phyloP scores from a whole-genome alignment of 92 coral and sea anemone genomes.

The Parazoanthus atlanticus region DNA sequence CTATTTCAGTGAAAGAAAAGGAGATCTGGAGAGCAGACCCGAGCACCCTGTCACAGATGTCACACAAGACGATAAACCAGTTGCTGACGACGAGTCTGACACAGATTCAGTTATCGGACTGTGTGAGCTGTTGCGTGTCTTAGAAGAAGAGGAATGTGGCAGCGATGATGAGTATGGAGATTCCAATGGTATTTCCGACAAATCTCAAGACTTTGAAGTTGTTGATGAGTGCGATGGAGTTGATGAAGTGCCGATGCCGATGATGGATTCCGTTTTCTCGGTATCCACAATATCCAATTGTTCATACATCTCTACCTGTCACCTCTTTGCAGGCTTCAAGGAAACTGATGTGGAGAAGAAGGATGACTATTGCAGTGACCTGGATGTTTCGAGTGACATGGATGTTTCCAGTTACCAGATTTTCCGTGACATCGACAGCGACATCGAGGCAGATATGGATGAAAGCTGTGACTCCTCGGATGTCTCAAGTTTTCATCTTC shows the following conservation, averaged over 20 bases:
- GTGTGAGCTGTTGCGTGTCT: not conserved
- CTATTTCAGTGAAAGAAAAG: conserved; percentile 50
- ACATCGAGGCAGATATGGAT: conserved; percentile 53
- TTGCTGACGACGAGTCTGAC: not conserved
- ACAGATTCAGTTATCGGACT: conserved; percentile 30
- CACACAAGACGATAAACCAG: not conserved
- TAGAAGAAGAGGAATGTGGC: not conserved
- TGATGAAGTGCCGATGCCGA: not conserved
- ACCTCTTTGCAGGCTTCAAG: conserved; percentile 21
- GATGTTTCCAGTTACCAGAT: not conserved
- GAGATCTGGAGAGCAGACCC: not conserved
- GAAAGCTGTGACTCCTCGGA: conserved; percentile 25
- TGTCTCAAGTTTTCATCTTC: conserved; percentile 13
- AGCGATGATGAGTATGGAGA: not conserved
- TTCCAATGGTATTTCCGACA: conserved; percentile 4
- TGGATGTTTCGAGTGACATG: not conserved
- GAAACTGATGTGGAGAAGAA: not conserved
- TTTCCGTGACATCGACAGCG: conserved; percentile 9
- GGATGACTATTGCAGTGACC: not conserved
- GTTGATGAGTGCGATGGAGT: conserved; percentile 5
- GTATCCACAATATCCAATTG: conserved; percentile 18
- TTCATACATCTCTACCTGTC: conserved; percentile 19
- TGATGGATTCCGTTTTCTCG: conserved; percentile 12
- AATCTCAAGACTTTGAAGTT: conserved; percentile 28
- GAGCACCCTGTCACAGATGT: not conserved